These are phyloP conservation scores for Stenodema calcarata DNA, from an alignment of 2,888 invertebrate species.

Conservation along the genomic window DNA sequence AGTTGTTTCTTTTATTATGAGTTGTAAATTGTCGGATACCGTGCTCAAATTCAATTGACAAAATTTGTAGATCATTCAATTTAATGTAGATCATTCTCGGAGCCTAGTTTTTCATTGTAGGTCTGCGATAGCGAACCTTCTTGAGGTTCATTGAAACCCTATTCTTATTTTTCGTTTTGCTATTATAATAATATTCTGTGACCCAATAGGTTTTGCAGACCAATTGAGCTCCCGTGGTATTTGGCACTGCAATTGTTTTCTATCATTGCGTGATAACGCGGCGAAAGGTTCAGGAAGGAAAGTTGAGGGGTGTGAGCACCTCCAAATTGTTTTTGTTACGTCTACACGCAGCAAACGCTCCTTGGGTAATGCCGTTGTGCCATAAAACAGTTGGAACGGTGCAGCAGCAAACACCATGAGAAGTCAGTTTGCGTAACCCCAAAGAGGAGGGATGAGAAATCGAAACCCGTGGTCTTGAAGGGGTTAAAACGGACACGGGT, in stretches of 20 bases:
- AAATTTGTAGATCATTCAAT: too few species aligned
- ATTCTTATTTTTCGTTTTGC: neutral
- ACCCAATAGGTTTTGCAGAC: neutral
- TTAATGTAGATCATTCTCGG: too few species aligned
- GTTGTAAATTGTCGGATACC: too few species aligned
- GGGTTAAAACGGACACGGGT: neutral
- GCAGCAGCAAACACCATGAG: neutral
- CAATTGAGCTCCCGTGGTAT: neutral
- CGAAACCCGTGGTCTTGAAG: neutral
- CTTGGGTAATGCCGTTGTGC: conserved; percentile 7
- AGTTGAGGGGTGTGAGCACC: neutral
- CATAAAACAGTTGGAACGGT: neutral
- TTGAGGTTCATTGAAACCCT: neutral
- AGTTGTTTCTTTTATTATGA: too few species aligned
- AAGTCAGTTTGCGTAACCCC: conserved; percentile 13
- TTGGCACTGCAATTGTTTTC: neutral
- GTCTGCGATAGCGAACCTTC: neutral
- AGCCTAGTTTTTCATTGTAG: too few species aligned
- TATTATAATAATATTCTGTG: neutral
- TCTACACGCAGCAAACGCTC: neutral
- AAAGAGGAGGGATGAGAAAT: neutral
- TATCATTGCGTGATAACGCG: neutral
- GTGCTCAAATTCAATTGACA: too few species aligned
- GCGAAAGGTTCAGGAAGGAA: conserved; percentile 11
- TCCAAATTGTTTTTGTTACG: conserved; percentile 31